Evolutionary conservation across 2,888 invertebrate species (phyloP).

Genomic region (Merodon equestris): DNA sequence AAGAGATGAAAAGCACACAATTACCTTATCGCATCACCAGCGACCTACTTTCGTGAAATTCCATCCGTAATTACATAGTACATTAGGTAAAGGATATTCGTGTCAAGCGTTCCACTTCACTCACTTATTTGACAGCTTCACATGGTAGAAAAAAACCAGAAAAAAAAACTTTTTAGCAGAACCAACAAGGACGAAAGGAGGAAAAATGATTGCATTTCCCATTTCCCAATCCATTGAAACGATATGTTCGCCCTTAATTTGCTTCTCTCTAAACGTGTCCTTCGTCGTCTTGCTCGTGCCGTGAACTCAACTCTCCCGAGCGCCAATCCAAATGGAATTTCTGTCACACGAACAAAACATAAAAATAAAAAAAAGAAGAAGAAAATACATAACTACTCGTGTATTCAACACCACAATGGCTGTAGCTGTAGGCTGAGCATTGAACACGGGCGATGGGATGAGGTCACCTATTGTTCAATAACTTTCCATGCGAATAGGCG

Average conservation of each 20-base stretch:
- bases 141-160: constrained; percentile 22
- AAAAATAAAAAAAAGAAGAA: no score
- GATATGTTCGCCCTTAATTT: constrained; percentile 58
- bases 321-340: constrained; percentile 42
- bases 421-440: no score
- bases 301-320: constrained; percentile 8
- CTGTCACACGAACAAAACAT: constrained; percentile 17
- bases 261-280: constrained; percentile 29
- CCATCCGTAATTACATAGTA: constrained; percentile 54
- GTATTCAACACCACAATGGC: constrained; percentile 37
- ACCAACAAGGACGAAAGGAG: background rate
- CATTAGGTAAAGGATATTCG: constrained; percentile 56
- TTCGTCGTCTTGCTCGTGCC: constrained; percentile 5
- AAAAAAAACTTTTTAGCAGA: no score
- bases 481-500: constrained; percentile 50
- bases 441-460: background rate
- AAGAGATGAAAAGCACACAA: constrained; percentile 42
- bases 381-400: no score
- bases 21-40: constrained; percentile 51
- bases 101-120: constrained; percentile 65
- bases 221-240: constrained; percentile 52
- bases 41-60: constrained; percentile 41
- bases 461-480: constrained; percentile 47
- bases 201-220: constrained; percentile 56
- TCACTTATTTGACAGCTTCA: constrained; percentile 60